phyloP scores from a whole-genome alignment of 1,140 invertebrate species.

The Rhysida immarginata region DNA sequence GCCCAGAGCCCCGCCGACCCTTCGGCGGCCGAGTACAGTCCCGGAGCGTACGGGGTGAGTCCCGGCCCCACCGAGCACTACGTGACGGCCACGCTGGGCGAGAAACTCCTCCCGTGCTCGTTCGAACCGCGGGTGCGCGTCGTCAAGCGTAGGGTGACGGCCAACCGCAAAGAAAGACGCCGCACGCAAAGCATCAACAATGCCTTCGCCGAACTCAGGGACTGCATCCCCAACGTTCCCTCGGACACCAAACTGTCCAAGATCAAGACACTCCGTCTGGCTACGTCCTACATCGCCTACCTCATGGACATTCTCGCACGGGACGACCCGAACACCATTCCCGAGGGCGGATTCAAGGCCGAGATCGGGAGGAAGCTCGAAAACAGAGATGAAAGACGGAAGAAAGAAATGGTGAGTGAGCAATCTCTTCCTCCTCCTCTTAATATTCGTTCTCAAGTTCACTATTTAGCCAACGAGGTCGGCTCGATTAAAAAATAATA shows the following conservation, averaged over 20 bases:
- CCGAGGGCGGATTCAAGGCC: conserved; percentile 37
- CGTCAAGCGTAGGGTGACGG: conserved; percentile 22
- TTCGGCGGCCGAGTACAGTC: neutral
- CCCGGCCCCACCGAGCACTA: neutral
- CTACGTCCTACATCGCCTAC: conserved; percentile 36
- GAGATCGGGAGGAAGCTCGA: conserved; percentile 32
- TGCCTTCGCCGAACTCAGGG: conserved; percentile 76
- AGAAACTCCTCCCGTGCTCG: neutral
- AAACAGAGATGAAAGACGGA: conserved; percentile 23
- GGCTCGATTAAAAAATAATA: neutral
- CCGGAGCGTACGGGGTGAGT: neutral
- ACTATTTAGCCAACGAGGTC: too few species aligned
- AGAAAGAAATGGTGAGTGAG: conserved; percentile 41
- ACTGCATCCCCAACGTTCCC: conserved; percentile 90
- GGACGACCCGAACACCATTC: conserved; percentile 29
- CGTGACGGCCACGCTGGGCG: neutral
- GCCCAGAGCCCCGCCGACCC: neutral
- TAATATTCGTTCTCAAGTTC: too few species aligned
- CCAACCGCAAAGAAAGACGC: conserved; percentile 85
- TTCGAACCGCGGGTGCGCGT: neutral
- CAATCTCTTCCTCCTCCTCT: too few species aligned
- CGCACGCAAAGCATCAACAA: conserved; percentile 86
- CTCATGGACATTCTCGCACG: conserved; percentile 35
- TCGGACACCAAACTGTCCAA: conserved; percentile 74
- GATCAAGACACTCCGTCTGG: conserved; percentile 37